Conservation (phyloP, 2,113 vertebrate genomes). For the Bothrops jararaca region DNA sequence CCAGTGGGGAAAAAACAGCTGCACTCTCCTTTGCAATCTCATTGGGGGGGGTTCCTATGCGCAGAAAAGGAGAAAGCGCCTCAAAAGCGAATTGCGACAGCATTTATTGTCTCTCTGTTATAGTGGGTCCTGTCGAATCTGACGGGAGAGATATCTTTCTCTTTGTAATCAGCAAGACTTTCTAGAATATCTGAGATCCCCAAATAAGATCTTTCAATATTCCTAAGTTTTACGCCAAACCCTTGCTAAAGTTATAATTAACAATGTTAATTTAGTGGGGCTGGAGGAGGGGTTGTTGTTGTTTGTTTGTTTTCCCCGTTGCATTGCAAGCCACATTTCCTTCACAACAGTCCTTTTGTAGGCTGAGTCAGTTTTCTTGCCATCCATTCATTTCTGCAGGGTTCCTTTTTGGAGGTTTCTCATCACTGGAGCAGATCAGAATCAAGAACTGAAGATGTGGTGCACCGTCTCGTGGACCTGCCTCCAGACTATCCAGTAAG, state of each 20-base stretch:
- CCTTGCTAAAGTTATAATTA: not conserved
- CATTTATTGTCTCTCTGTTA: not conserved
- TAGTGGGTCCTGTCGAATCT: not conserved
- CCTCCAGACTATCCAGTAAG: constrained; percentile 89
- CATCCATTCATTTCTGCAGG: constrained; percentile 63
- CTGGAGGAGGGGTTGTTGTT: not conserved
- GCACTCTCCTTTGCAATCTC: not conserved
- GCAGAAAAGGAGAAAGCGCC: not conserved
- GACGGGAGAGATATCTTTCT: not conserved
- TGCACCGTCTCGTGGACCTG: constrained; percentile 98
- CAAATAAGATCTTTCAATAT: not conserved
- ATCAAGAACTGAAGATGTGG: constrained; percentile 96
- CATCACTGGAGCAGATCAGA: constrained; percentile 95
- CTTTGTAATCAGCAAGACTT: not conserved
- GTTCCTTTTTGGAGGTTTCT: constrained; percentile 98
- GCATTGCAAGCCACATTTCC: not conserved
- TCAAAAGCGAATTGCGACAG: no score
- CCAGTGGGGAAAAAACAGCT: not conserved
- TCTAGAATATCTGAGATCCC: not conserved
- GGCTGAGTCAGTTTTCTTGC: not conserved
- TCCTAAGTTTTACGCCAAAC: not conserved
- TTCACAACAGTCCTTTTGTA: not conserved
- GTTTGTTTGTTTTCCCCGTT: not conserved
- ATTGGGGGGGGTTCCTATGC: not conserved
- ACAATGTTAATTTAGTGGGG: not conserved